Base-by-base conservation (phyloP, 2,888 invertebrate genomes). In the Cantharis rufa region DNA sequence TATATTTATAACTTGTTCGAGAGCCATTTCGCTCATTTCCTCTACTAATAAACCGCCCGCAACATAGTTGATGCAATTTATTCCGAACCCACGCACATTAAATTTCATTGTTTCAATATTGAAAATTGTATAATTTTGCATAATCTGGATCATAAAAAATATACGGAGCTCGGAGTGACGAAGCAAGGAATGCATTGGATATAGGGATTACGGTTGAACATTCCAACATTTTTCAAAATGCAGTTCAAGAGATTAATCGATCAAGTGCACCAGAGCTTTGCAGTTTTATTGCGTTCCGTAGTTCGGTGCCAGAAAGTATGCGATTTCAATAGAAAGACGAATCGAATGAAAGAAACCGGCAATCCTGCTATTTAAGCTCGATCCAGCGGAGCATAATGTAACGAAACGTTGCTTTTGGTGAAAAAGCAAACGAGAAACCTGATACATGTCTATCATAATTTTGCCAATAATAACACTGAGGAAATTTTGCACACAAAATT, bases 1-100 rank as follows among this genome's bases (percentile, higher is more conserved):
- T 66, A 66, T 75, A 75, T 75, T 75, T 75, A 75, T 75, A 75
- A 75, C 75, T 71, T 71, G 68, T 66, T 71, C 69, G 71, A 71
- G 69, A 75, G 71, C 71, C 48, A 70, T 63, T 68, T 71, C 71
- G 75, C 71, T 66, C 24, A 71, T 69, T 75, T 75, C 69, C 75
- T 71, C 62, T 62, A 71, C 48, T 21, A 69, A 75, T 62, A 71
- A 69, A 62, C 18, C 68, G 16, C 71, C 66, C 15, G 15, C 62
- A 71, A 68, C 71, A 75, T 69, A 69, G 71, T 75, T 62, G 69
- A 71, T 75, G 71, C 68, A 21, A 71, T 71, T 71, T 75, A 71
- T 64, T 71, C 15, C 66, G 66, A 48, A 48, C 48, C 48, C 48
- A 66, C 74, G 64, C 74, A 74, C 69, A 32, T 74, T 64, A 66